Evolutionary conservation across 1,140 invertebrate genomes (phyloP).

Genomic region (Maconellicoccus hirsutus): DNA sequence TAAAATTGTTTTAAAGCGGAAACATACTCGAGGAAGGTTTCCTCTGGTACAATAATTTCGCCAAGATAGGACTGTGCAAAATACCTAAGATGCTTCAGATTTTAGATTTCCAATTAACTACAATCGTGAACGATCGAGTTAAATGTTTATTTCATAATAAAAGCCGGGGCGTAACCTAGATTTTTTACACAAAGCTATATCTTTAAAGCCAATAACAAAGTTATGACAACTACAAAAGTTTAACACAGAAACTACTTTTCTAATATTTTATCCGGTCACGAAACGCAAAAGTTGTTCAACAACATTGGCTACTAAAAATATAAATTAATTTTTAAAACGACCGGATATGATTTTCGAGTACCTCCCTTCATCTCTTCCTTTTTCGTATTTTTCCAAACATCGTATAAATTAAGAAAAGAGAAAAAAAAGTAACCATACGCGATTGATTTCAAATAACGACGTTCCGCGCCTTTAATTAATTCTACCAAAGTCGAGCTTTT

Average conservation of each 20-base stretch:
- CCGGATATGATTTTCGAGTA: not conserved
- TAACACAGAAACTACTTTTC: conserved; percentile 10
- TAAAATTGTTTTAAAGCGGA: not conserved
- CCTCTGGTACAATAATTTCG: not conserved
- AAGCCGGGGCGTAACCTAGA: conserved; percentile 17
- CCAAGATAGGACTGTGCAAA: not conserved
- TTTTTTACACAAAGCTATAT: conserved; percentile 12
- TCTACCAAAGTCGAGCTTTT: too few relatives aligned
- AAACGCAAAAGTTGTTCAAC: conserved; percentile 4
- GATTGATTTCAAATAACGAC: too few relatives aligned
- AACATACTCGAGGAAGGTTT: not conserved
- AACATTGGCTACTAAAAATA: conserved; percentile 9
- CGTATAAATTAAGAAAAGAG: too few relatives aligned
- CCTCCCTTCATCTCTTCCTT: not conserved
- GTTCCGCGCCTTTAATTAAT: too few relatives aligned
- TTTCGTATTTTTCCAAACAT: too few relatives aligned
- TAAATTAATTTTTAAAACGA: conserved; percentile 6
- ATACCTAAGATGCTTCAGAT: conserved; percentile 15
- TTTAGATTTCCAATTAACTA: conserved; percentile 18
- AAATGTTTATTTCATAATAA: conserved; percentile 22
- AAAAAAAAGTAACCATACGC: too few relatives aligned
- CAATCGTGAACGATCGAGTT: not conserved
- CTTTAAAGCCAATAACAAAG: conserved; percentile 18
- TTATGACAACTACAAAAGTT: conserved; percentile 21
- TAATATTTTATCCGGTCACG: conserved; percentile 8